A percentile compares a stretch with the other conserved stretches of the same genome.
These are phyloP conservation scores for Rhinolophus sinicus DNA, from an alignment of 2,113 vertebrate genomes.

Conservation along the genomic window DNA sequence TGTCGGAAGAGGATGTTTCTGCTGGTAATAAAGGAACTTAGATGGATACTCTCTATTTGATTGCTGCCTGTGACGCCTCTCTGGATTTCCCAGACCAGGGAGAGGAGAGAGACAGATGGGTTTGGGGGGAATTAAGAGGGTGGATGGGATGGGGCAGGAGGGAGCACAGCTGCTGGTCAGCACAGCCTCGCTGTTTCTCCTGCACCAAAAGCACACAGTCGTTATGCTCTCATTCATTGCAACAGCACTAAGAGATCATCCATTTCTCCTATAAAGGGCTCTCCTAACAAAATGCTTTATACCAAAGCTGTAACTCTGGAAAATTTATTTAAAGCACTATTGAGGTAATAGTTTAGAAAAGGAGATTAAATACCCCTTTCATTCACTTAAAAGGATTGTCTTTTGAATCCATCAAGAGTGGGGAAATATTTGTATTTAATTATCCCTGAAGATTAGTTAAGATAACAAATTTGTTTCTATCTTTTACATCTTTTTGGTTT, in stretches of 20 bases:
- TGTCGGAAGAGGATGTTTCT: neutral
- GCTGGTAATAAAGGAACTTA: neutral
- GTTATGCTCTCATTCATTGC: neutral
- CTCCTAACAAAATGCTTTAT: neutral
- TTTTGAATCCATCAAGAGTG: neutral
- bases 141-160: too few relatives aligned
- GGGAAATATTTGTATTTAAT: neutral
- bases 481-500: neutral
- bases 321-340: neutral
- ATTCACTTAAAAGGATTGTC: neutral
- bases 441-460: neutral
- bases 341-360: neutral
- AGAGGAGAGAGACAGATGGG: neutral
- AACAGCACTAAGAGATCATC: neutral
- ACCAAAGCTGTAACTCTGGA: neutral
- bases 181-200: neutral
- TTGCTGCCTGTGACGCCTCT: neutral
- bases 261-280: neutral
- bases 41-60: neutral
- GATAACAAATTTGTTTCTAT: neutral
- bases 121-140: fast-evolving
- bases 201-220: neutral
- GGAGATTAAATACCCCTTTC: neutral
- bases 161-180: neutral
- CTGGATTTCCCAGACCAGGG: neutral